These are phyloP conservation scores for Drosophila mayaguana DNA, from an alignment of 2,888 invertebrate genomes.

Conservation along the genomic window DNA sequence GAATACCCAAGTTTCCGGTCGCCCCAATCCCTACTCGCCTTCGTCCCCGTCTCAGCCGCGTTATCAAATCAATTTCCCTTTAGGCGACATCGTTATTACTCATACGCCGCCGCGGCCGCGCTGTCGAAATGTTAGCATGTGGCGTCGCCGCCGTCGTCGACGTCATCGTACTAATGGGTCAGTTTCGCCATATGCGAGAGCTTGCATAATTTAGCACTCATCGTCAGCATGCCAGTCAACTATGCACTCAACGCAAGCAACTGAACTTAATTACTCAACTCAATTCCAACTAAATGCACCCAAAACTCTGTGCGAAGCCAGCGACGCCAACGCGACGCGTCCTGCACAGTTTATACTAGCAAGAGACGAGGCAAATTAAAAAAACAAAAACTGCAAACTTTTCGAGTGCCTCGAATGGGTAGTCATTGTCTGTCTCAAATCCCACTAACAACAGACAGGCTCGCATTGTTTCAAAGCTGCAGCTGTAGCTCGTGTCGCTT, in stretches of 20 bases:
- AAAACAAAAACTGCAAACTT: constrained; percentile 7
- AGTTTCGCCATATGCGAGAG: constrained; percentile 49
- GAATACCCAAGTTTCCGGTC: neutral
- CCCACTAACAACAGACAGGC: constrained; percentile 14
- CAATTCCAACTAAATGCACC: constrained; percentile 43
- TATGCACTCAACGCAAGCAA: constrained; percentile 42
- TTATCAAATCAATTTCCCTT: constrained; percentile 1
- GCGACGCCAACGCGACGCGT: constrained; percentile 11
- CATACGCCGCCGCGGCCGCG: constrained; percentile 68
- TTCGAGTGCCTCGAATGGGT: constrained; percentile 49
- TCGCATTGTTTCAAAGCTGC: constrained; percentile 72
- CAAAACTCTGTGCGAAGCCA: constrained; percentile 13
- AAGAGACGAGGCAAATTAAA: constrained; percentile 3
- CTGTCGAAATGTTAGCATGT: constrained; percentile 69
- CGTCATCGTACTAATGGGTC: constrained; percentile 48
- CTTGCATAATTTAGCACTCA: constrained; percentile 62
- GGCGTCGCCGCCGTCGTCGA: constrained; percentile 69
- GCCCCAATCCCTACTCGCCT: neutral
- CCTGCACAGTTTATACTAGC: constrained; percentile 15
- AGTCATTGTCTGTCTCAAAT: constrained; percentile 25
- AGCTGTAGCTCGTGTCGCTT: constrained; percentile 53
- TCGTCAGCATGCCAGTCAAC: constrained; percentile 29
- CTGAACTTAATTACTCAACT: constrained; percentile 59
- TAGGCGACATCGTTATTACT: constrained; percentile 33
- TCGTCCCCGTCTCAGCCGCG: neutral